Evolutionary conservation across 2,113 vertebrate genomes (phyloP).

Genomic region (Vireo altiloquus): DNA sequence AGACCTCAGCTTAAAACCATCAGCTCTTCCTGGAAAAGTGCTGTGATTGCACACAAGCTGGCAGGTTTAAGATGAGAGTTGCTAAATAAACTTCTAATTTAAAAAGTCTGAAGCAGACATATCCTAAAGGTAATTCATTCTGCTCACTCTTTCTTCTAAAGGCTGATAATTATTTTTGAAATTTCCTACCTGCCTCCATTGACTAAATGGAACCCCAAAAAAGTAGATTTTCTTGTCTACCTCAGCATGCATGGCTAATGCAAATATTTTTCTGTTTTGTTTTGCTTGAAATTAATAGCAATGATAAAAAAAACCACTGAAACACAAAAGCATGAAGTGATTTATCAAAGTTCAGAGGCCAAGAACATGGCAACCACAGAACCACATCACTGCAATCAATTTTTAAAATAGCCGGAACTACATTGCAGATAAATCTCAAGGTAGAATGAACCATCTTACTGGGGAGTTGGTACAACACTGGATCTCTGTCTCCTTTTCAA

Average conservation of each 20-base stretch:
- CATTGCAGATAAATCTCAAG: not conserved
- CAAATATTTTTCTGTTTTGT: not conserved
- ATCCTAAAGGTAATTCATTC: not conserved
- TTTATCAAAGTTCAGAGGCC: not conserved
- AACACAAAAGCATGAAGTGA: not conserved
- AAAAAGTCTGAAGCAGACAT: not conserved
- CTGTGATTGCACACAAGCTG: not conserved
- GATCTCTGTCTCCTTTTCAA: not conserved
- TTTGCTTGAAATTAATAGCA: not conserved
- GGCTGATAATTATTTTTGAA: not conserved
- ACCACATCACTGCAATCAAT: not conserved
- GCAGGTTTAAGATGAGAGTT: not conserved
- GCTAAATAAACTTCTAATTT: not conserved
- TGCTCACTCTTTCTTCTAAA: not conserved
- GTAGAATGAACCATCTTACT: not conserved
- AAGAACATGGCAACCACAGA: not conserved
- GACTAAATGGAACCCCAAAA: not conserved
- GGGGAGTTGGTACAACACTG: not conserved
- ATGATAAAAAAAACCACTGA: not conserved
- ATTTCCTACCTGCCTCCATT: not conserved
- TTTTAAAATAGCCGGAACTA: not conserved
- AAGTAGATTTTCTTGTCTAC: not conserved
- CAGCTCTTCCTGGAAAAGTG: not conserved
- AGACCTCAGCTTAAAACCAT: not conserved
- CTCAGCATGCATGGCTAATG: not conserved